These are phyloP conservation scores for Mionectes olivaceus DNA, from an alignment of 2,797 vertebrate species.

Conservation along the genomic window DNA sequence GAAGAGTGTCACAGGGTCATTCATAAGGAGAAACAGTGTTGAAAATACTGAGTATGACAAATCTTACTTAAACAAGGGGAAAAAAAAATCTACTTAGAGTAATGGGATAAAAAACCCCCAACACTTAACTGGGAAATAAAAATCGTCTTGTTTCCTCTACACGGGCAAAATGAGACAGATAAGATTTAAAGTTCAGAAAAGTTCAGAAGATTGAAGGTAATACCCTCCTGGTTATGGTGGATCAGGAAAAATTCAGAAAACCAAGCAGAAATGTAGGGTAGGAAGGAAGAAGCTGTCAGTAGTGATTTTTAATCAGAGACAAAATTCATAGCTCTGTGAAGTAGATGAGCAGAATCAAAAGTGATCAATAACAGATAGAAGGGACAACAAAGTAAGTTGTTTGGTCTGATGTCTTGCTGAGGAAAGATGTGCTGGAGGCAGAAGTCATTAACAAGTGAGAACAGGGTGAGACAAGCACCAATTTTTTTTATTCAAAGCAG, in stretches of 20 bases:
- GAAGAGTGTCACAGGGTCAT: background rate
- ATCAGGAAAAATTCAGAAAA: background rate
- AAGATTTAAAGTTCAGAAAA: background rate
- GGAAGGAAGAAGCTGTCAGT: background rate
- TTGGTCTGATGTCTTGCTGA: background rate
- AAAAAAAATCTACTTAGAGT: background rate
- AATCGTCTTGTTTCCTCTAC: background rate
- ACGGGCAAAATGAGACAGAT: background rate
- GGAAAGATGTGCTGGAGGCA: background rate
- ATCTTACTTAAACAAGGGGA: background rate
- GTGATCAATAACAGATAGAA: background rate
- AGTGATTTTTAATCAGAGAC: background rate
- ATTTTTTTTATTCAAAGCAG: background rate
- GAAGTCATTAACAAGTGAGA: conserved; percentile 14
- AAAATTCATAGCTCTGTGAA: background rate
- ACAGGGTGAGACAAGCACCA: background rate
- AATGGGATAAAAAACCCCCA: rapidly evolving
- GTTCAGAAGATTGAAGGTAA: background rate
- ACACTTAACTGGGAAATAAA: background rate
- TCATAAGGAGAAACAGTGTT: background rate
- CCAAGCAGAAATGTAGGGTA: background rate
- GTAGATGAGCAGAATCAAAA: conserved; percentile 17
- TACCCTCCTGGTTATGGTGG: background rate
- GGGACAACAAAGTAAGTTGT: background rate
- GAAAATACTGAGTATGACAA: background rate